These are phyloP conservation scores for Cylloceria caligata DNA, from an alignment of 2,888 invertebrate genomes.

Conservation along the genomic window DNA sequence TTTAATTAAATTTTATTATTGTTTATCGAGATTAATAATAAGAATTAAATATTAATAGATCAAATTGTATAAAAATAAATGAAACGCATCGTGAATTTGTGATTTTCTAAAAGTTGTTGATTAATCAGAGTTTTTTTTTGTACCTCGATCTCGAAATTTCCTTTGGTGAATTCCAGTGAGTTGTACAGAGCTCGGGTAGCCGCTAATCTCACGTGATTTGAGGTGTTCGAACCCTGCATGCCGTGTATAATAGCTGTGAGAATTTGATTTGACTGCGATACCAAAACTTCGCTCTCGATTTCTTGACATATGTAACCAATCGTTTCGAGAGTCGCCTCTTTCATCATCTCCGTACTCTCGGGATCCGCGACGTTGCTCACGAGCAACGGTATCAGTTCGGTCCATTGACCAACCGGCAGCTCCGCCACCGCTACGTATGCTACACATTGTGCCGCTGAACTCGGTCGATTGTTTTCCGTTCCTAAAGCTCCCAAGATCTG, in stretches of 20 bases:
- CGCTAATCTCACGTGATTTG: constrained; percentile 96
- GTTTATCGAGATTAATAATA: neutral
- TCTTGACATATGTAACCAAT: constrained; percentile 99
- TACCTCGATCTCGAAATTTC: constrained; percentile 98
- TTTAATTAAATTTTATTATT: too few species aligned
- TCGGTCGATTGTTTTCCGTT: constrained; percentile 97
- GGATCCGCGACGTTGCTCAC: constrained; percentile 96
- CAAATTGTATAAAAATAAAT: too few species aligned
- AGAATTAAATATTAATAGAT: neutral
- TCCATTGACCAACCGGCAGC: constrained; percentile 96
- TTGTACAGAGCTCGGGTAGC: constrained; percentile 98
- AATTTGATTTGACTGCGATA: constrained; percentile 97
- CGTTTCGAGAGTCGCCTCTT: constrained; percentile 98
- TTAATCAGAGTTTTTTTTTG: neutral
- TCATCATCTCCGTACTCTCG: constrained; percentile 95
- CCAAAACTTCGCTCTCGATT: constrained; percentile 96
- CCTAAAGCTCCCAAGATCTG: constrained; percentile 97
- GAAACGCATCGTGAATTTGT: neutral
- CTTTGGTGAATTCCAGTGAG: constrained; percentile 98
- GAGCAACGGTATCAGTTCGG: constrained; percentile 93
- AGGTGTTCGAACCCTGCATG: constrained; percentile 97
- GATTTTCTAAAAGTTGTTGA: neutral
- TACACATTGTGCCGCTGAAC: constrained; percentile 99
- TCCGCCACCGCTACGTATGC: constrained; percentile 99
- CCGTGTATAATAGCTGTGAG: constrained; percentile 99